Percentiles rank a stretch among this genome's conserved stretches.
Evolutionary conservation across 2,113 vertebrate genomes (phyloP).

Genomic region (Nothocercus nigrocapillus): DNA sequence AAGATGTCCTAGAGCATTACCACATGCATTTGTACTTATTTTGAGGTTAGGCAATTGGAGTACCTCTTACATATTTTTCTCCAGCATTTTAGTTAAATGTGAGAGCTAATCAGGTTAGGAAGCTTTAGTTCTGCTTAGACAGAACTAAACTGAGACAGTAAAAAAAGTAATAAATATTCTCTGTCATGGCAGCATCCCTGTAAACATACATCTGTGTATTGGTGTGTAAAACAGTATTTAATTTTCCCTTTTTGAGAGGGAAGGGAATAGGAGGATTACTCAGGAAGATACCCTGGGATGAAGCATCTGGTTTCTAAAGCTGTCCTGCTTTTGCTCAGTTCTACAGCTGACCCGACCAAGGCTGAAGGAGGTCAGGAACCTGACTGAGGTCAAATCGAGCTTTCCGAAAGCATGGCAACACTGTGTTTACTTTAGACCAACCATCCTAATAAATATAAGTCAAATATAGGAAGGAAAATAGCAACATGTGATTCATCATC

Average conservation of each 20-base stretch:
- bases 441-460: neutral
- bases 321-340: conserved; percentile 18
- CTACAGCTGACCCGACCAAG: neutral
- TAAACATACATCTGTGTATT: neutral
- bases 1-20: neutral
- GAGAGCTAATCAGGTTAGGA: neutral
- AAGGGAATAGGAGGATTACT: neutral
- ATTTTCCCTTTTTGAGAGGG: neutral
- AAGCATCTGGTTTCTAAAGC: conserved; percentile 7
- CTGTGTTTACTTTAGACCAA: neutral
- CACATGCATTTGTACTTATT: neutral
- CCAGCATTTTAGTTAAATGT: neutral
- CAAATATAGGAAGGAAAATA: neutral
- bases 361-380: neutral
- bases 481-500: neutral
- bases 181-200: neutral
- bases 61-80: neutral
- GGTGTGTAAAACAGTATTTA: neutral
- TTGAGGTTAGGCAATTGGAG: neutral
- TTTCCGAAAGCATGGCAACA: neutral
- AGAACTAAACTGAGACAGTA: neutral
- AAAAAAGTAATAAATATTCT: neutral
- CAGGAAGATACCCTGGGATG: neutral
- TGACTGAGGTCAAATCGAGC: neutral
- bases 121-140: neutral